Percentiles rank a stretch among this genome's conserved stretches.
phyloP scores from a whole-genome alignment of 2,888 invertebrate genomes.

The Shargacucullia verbasci region DNA sequence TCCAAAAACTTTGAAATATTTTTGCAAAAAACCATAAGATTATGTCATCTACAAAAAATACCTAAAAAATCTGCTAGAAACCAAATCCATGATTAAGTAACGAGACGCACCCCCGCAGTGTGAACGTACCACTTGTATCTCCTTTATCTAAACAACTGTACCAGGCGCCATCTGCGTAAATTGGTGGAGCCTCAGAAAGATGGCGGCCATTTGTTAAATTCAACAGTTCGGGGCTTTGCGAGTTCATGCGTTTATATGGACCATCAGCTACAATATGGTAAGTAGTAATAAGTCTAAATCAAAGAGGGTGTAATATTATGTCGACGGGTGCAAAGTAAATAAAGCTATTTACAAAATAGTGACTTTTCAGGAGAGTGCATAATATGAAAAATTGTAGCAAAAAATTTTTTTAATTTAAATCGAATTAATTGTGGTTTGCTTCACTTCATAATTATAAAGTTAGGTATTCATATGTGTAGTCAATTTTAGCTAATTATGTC shows the following conservation, averaged over 20 bases:
- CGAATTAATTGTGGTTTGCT: too few species aligned
- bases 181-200: conserved; percentile 61
- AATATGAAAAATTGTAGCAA: too few species aligned
- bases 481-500: too few species aligned
- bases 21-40: background rate
- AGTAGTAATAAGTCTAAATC: conserved; percentile 51
- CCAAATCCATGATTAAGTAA: conserved; percentile 41
- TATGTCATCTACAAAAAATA: conserved; percentile 8
- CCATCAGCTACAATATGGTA: conserved; percentile 55
- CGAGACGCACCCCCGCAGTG: conserved; percentile 58
- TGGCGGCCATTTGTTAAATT: conserved; percentile 68
- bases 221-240: conserved; percentile 49
- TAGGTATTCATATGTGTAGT: too few species aligned
- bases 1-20: background rate
- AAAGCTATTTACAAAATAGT: too few species aligned
- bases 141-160: conserved; percentile 69
- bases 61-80: conserved; percentile 1
- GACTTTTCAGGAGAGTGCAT: too few species aligned
- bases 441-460: too few species aligned
- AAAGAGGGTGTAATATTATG: conserved; percentile 20
- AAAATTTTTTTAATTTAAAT: too few species aligned
- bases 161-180: conserved; percentile 55
- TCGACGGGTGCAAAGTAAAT: too few species aligned
- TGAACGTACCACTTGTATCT: conserved; percentile 58
- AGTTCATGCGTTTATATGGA: conserved; percentile 32